Evolutionary conservation across 2,113 vertebrate genomes (phyloP), one percentile per base, ranked within the genome.

Genomic region (Sula dactylatra): DNA sequence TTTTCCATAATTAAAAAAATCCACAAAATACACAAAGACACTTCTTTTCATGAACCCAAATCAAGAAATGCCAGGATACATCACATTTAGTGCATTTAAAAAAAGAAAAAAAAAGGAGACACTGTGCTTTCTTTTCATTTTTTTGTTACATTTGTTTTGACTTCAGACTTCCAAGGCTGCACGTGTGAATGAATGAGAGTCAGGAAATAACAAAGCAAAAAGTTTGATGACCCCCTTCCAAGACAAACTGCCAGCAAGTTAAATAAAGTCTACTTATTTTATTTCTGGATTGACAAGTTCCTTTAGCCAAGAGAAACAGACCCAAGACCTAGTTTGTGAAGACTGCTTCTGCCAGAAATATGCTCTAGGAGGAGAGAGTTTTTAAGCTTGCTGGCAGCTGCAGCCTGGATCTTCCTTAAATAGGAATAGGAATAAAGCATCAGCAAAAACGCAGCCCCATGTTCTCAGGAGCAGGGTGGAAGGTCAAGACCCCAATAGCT

Each of bases 271-370:
- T 88, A 58, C 76, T 93, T 69, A 56, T 52, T 79, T 92, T 47
- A 74, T n/a, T 79, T 93, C 80, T 92, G 88, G 80, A 84, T 36
- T 62, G 92, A 87, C 64, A 71, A 73, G 47, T 55, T 88, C 86
- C 77, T 79, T 82, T 25, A 85, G 93, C 94, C 95, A 95, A 94
- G 54, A 89, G 83, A 92, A 97, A 91, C 69, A 96, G 94, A 82
- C 78, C 54, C 67, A 76, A 93, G 54, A 42, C 70, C 81, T 55
- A 32, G 54, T 45, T 77, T 79, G 81, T 55, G 45, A 82, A 1
- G 16, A 16, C n/a, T 34, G 54, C 66, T 94, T 76, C 81, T 93
- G 84, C 81, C 67, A 93, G 91, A 62, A 86, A 69, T 21, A 69
- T 5, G 73, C 69, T 89, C 54, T 9, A 78, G 34, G 62, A 93